These are phyloP conservation scores for Chlorops oryzae DNA, from an alignment of 1,140 invertebrate genomes.

Conservation along the genomic window DNA sequence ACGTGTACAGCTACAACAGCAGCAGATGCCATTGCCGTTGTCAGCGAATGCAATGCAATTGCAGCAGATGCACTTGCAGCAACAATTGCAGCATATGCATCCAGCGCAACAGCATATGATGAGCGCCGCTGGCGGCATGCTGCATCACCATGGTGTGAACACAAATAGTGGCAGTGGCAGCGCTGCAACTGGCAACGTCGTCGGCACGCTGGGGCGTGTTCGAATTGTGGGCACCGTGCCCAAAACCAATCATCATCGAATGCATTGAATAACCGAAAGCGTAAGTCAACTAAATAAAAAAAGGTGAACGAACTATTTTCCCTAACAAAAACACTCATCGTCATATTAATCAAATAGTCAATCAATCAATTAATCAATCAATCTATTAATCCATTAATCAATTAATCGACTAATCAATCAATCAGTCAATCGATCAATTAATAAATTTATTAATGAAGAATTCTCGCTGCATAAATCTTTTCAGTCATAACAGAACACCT, in stretches of 20 bases:
- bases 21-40: constrained; percentile 22
- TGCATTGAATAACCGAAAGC: constrained; percentile 31
- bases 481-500: too few species aligned
- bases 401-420: too few species aligned
- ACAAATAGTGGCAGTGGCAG: constrained; percentile 41
- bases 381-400: too few species aligned
- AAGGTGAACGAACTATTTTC: too few species aligned
- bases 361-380: too few species aligned
- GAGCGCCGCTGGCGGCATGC: background rate
- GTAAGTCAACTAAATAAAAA: too few species aligned
- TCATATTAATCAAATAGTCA: too few species aligned
- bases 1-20: constrained; percentile 25
- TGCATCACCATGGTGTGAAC: too few species aligned
- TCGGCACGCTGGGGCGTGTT: constrained; percentile 56
- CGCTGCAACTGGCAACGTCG: constrained; percentile 43
- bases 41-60: constrained; percentile 24
- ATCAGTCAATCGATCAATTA: too few species aligned
- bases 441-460: too few species aligned
- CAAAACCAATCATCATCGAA: constrained; percentile 51
- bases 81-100: constrained; percentile 31
- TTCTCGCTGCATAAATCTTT: too few species aligned
- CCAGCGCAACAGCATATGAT: constrained; percentile 35
- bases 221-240: constrained; percentile 74
- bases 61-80: constrained; percentile 47
- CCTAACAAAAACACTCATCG: too few species aligned